Evolutionary conservation across 2,113 vertebrate species (phyloP), one percentile per base, ranked within the genome.

Genomic region (Aldabrachelys gigantea): DNA sequence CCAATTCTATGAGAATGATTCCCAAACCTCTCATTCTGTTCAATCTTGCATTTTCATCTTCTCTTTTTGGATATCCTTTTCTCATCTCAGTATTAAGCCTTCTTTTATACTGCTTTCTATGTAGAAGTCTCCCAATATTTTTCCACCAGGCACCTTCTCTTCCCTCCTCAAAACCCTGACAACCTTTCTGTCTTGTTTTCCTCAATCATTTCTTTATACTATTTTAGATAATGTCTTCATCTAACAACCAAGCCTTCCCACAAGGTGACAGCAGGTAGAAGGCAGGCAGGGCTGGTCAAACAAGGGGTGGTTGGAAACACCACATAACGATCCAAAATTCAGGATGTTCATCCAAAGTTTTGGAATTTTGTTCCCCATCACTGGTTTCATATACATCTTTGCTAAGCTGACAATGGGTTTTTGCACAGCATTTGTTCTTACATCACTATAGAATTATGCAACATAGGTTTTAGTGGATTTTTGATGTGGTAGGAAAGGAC

Each of bases 391-490:
- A 84, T 27, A 44, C 16, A 84, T 17, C 49, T 84, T 62, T 78
- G 31, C 49, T 47, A 82, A 38, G 82, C 2, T 44, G 4, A 84
- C 72, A 75, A 44, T 49, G 79, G 47, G 57, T 21, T 41, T 19
- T 27, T 1, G 47, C 3, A 4, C 27, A 47, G 6, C 6, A 7
- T 56, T 56, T 62, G 21, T 54, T 10, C 0, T 0, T n/a, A 69
- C 84, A 91, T 72, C 19, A 24, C 84, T 7, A 87, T 17, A 35
- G 8, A 89, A 53, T 5, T 31, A 22, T 1, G 27, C 17, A 49
- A 79, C 4, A 49, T 82, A 38, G 0, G 3, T 6, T 41, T 35
- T 81, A 69, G 57, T n/a, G 9, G 44, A 21, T 47, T 31, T 90
- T 10, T 10, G 14, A 47, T 22, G 81, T 9, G 44, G 25, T 79